Evolutionary conservation across 2,797 vertebrate genomes (phyloP).

Genomic region (Oreochromis mossambicus): DNA sequence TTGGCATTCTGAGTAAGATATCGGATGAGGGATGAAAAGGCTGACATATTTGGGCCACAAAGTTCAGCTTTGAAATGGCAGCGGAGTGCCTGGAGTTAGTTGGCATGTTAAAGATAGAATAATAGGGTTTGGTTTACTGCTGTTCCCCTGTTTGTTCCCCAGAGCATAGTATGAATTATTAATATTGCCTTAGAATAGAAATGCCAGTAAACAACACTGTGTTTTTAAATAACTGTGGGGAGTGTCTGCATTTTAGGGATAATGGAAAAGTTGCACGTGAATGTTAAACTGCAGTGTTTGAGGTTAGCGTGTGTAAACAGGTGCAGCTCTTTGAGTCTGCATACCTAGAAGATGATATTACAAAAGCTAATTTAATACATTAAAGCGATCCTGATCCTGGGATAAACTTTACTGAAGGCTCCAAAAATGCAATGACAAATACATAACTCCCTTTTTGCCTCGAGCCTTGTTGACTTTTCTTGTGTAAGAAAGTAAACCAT

Average conservation of each 20-base stretch:
- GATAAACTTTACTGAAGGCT: constrained; percentile 15
- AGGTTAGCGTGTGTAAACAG: constrained; percentile 33
- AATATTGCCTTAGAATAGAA: constrained; percentile 52
- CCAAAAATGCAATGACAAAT: not conserved
- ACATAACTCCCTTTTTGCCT: not conserved
- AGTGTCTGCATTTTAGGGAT: constrained; percentile 1
- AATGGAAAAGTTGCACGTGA: constrained; percentile 40
- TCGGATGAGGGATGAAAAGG: constrained; percentile 29
- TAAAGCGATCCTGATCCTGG: constrained; percentile 24
- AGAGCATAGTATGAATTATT: constrained; percentile 59
- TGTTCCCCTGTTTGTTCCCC: constrained; percentile 26
- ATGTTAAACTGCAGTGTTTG: constrained; percentile 12
- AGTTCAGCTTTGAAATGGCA: constrained; percentile 41
- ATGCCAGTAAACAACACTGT: constrained; percentile 33
- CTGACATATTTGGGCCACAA: constrained; percentile 59
- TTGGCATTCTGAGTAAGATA: constrained; percentile 5
- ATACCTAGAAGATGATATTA: constrained; percentile 38
- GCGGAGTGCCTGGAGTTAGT: constrained; percentile 25
- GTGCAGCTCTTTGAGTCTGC: not conserved
- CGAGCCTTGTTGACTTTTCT: constrained; percentile 51
- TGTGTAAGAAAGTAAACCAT: constrained; percentile 58
- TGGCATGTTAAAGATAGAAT: constrained; percentile 38
- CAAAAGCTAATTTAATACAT: constrained; percentile 36
- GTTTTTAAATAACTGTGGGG: constrained; percentile 28
- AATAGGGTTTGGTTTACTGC: constrained; percentile 32